Evolutionary conservation across 2,888 invertebrate genomes (phyloP), one percentile per base, ranked within the genome.

Genomic region (Hirtodrosophila histrioides): DNA sequence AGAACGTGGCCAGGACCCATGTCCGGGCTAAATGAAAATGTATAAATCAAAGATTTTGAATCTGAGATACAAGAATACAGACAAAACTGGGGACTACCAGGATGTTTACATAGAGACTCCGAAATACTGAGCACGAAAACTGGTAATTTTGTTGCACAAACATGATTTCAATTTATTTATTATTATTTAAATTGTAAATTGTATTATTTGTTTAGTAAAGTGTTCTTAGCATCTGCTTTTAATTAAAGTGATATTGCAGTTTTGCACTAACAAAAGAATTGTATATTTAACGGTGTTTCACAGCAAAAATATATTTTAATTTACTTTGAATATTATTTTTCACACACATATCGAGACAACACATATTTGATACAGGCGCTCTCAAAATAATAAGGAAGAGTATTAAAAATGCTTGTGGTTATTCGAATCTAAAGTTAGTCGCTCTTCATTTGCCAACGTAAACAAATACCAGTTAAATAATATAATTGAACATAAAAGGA

Each of bases 281-380:
- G 33, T 44, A 63, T 37, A 56, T 51, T 57, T 51, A 64, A 70
- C 39, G 60, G 76, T 79, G 75, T 70, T 49, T 63, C 53, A 75
- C 79, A 78, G 70, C 64, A 76, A 70, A 63, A 31, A 11, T 46
- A 33, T 62, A 40, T 45, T 56, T 45, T 17, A 33, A 35, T 57
- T 73, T 51, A 54, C 49, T 40, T 53, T 53, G 56, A 56, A 61
- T 79, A 72, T 71, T 66, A 62, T 58, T 63, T 55, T 68, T 60
- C 31, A 31, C 31, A 31, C 31, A 31, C 9, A 53, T 69, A 86
- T 79, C 56, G 63, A 71, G 65, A 70, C 78, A 81, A 77, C 80
- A 77, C 66, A 78, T 78, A 81, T 75, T 83, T 60, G 64, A 83
- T 67, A 68, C 75, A 85, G 74, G 69, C 78, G 57, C 43, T 65